Conservation (phyloP, 92 coral and sea anemone genomes). For the Meandrina meandrites region DNA sequence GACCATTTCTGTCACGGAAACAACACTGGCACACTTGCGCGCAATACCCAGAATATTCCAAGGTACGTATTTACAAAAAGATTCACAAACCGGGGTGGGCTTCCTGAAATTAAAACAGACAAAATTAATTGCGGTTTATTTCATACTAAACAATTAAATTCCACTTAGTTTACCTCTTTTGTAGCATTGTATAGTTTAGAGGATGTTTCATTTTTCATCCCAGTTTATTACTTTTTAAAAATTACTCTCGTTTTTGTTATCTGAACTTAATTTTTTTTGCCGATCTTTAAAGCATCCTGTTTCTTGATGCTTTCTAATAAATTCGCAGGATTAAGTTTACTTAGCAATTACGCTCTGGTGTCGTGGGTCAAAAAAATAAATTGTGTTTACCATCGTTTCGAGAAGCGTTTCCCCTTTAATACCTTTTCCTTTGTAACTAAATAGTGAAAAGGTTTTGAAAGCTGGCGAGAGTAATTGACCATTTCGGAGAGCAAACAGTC, state of each 20-base stretch:
- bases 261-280: background rate
- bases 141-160: background rate
- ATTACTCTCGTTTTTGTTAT: background rate
- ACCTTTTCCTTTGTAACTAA: slow-evolving; percentile 18
- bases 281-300: slow-evolving; percentile 9
- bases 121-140: background rate
- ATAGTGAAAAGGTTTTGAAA: slow-evolving; percentile 4
- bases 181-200: background rate
- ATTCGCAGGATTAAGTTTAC: slow-evolving; percentile 9
- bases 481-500: slow-evolving; percentile 6
- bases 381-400: slow-evolving; percentile 25
- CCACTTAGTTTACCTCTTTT: background rate
- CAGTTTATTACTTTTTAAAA: background rate
- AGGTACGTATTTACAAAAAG: background rate
- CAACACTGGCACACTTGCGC: too few relatives aligned
- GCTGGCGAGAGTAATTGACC: background rate
- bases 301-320: background rate
- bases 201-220: background rate
- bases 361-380: background rate
- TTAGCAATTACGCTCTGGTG: slow-evolving; percentile 21
- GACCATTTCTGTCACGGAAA: background rate
- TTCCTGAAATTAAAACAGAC: background rate
- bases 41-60: too few relatives aligned
- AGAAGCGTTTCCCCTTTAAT: slow-evolving; percentile 13
- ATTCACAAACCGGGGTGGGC: background rate